These are phyloP conservation scores for Hyposoter dolosus DNA, from an alignment of 2,888 invertebrate species.

Conservation along the genomic window DNA sequence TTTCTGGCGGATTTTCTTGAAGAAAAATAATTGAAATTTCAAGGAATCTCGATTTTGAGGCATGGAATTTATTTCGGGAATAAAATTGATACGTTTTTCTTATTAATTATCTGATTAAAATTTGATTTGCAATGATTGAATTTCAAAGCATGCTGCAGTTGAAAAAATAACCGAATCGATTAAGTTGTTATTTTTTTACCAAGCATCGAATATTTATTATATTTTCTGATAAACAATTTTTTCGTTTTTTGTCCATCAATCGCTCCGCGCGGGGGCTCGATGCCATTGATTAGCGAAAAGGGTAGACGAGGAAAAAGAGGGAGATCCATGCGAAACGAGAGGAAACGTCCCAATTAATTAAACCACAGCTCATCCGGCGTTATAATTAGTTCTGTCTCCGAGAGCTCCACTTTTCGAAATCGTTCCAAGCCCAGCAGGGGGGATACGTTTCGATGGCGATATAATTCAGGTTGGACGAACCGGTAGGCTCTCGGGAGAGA, in stretches of 20 bases:
- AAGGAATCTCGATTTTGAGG: background rate
- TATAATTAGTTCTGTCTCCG: conserved; percentile 77
- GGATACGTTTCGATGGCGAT: conserved; percentile 27
- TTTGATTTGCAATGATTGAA: background rate
- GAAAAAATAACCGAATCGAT: background rate
- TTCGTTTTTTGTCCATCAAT: background rate
- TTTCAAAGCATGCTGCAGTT: background rate
- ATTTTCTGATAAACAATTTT: background rate
- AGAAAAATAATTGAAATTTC: background rate
- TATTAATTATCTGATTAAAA: background rate
- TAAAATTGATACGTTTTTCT: background rate
- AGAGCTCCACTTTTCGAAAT: conserved; percentile 78
- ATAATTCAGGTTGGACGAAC: conserved; percentile 41
- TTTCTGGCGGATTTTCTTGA: background rate
- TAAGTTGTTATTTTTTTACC: background rate
- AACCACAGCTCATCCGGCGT: conserved; percentile 66
- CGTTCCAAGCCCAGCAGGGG: conserved; percentile 67
- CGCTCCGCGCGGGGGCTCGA: background rate
- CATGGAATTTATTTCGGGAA: background rate
- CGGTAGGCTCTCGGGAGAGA: conserved; percentile 46
- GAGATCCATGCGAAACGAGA: conserved; percentile 50
- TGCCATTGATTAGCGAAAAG: background rate
- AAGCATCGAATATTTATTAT: background rate
- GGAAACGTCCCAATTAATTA: conserved; percentile 63
- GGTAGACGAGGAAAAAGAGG: background rate